Evolutionary conservation across 1,140 invertebrate genomes (phyloP).

Genomic region (Odontomachus brunneus): DNA sequence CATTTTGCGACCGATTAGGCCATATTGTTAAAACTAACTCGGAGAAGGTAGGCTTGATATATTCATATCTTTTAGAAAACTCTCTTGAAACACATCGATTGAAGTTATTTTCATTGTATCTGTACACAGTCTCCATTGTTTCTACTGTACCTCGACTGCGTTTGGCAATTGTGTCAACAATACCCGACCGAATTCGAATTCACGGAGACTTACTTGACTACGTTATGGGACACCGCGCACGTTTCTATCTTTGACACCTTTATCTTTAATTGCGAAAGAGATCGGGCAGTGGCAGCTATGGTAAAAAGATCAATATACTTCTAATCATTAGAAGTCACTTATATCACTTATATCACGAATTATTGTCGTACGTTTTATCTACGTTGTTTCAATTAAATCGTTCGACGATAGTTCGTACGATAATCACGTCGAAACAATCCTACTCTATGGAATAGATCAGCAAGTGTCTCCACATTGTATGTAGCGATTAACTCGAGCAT

Average conservation of each 20-base stretch:
- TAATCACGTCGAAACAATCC: too few relatives aligned
- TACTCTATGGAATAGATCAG: not conserved
- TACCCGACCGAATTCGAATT: constrained; percentile 96
- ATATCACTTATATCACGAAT: too few relatives aligned
- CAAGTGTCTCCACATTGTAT: not conserved
- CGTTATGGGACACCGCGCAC: constrained; percentile 95
- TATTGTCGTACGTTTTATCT: too few relatives aligned
- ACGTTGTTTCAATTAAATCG: too few relatives aligned
- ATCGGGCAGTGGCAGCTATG: constrained; percentile 87
- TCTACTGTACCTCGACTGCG: constrained; percentile 96
- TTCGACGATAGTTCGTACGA: too few relatives aligned
- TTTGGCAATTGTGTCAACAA: constrained; percentile 96
- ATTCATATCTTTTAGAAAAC: not conserved
- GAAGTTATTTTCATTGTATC: constrained; percentile 50
- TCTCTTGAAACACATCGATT: not conserved
- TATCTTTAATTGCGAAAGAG: constrained; percentile 93
- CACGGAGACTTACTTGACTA: constrained; percentile 96
- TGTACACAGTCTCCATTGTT: constrained; percentile 91
- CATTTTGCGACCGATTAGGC: constrained; percentile 91
- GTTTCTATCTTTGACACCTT: constrained; percentile 96
- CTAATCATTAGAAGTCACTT: not conserved
- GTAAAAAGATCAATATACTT: constrained; percentile 74
- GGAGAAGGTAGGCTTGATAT: constrained; percentile 84
- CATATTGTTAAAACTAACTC: constrained; percentile 86
- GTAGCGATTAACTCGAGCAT: not conserved